phyloP scores from a whole-genome alignment of 1,140 invertebrate genomes.

The Drosophila bipectinata region DNA sequence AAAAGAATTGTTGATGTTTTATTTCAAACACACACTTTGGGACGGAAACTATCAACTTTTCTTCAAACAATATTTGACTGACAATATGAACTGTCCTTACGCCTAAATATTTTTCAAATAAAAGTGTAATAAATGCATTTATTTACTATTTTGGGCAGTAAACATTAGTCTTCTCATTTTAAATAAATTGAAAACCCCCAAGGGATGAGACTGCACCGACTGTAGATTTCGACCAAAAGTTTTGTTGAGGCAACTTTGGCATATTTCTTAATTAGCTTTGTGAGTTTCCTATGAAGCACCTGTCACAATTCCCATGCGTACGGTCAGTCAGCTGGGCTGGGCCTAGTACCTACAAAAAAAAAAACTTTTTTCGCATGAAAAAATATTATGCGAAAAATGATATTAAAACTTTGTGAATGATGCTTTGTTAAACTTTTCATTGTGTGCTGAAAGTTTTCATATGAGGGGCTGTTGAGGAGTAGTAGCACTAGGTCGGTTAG shows the following conservation, averaged over 20 bases:
- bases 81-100: not conserved
- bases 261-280: slow-evolving; percentile 82
- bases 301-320: slow-evolving; percentile 73
- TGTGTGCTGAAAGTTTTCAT: slow-evolving; percentile 25
- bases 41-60: slow-evolving; percentile 18
- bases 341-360: slow-evolving; percentile 25
- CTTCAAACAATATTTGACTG: not conserved
- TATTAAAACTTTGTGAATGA: slow-evolving; percentile 66
- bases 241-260: slow-evolving; percentile 52
- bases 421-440: slow-evolving; percentile 67
- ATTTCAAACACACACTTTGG: slow-evolving; percentile 24
- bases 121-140: slow-evolving; percentile 1
- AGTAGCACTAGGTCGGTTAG: not conserved
- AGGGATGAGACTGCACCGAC: slow-evolving; percentile 4
- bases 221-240: slow-evolving; percentile 17
- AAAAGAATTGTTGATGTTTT: not conserved
- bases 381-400: slow-evolving; percentile 75
- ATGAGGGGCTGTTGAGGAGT: not conserved
- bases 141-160: slow-evolving; percentile 21
- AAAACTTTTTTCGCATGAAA: slow-evolving; percentile 18
- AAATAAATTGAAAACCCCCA: slow-evolving; percentile 60
- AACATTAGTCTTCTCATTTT: slow-evolving; percentile 22
- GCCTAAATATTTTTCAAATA: slow-evolving; percentile 1
- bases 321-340: slow-evolving; percentile 59
- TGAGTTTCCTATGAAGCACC: slow-evolving; percentile 65